Percentiles rank a stretch among this genome's conserved stretches.
These are phyloP conservation scores for Lamprologus ornatipinnis DNA, from an alignment of 2,113 vertebrate genomes.

Conservation along the genomic window DNA sequence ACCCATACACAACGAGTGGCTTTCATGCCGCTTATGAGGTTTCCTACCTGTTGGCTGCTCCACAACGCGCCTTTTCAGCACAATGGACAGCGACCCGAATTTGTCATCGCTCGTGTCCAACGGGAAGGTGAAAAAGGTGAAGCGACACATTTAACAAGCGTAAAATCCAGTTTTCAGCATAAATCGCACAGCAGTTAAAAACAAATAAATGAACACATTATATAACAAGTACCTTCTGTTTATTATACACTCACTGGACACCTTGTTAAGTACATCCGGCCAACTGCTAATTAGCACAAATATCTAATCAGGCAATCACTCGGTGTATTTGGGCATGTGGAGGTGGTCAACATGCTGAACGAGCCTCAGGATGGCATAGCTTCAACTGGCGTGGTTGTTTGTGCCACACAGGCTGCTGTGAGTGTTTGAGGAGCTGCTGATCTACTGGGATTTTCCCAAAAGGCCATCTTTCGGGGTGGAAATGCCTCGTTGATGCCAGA, in stretches of 20 bases:
- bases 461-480: background rate
- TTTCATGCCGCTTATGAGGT: background rate
- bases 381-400: background rate
- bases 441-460: background rate
- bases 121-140: background rate
- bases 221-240: background rate
- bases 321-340: background rate
- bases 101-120: background rate
- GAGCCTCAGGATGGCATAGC: background rate
- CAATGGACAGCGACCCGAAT: conserved; percentile 41
- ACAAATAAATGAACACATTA: background rate
- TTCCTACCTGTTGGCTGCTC: background rate
- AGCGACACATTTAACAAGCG: background rate
- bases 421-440: background rate
- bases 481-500: background rate
- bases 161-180: background rate
- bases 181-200: background rate
- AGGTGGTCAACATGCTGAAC: background rate
- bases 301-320: background rate
- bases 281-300: background rate
- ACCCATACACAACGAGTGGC: background rate
- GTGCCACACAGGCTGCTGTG: background rate
- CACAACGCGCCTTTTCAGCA: conserved; percentile 33
- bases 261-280: background rate
- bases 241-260: background rate